Percentiles rank a stretch among this genome's conserved stretches.
Evolutionary conservation across 2,888 invertebrate genomes (phyloP).

Genomic region (Lithodes maja): DNA sequence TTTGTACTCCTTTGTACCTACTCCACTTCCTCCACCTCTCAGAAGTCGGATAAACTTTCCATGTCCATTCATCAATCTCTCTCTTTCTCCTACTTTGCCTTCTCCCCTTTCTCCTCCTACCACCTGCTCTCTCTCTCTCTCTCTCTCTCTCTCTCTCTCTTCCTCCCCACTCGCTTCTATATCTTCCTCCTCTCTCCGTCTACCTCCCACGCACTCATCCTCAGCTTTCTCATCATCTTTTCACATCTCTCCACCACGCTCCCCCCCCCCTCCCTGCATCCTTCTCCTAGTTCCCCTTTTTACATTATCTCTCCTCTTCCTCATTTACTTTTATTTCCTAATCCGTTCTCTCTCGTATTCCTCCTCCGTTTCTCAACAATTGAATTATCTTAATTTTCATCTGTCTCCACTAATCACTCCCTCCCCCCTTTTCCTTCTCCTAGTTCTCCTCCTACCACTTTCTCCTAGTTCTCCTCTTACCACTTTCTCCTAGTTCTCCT

Average conservation of each 20-base stretch:
- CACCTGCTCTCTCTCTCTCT: not conserved
- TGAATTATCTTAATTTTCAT: no score
- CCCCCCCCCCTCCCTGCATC: not conserved
- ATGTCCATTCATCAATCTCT: no score
- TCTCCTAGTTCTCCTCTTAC: not conserved
- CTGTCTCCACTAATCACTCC: not conserved
- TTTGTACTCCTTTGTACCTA: no score
- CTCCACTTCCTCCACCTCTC: no score
- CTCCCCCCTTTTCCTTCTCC: not conserved
- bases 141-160: not conserved
- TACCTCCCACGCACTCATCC: not conserved
- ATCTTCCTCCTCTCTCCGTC: not conserved
- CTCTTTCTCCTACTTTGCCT: no score
- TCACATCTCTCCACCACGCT: not conserved
- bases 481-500: not conserved
- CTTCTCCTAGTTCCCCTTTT: not conserved
- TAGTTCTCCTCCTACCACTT: not conserved
- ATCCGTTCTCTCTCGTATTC: no score
- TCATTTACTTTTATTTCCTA: no score
- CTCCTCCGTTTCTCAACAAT: no score
- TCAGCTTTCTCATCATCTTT: not conserved
- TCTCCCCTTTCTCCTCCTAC: no score
- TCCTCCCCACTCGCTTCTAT: not conserved
- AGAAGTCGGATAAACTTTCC: no score
- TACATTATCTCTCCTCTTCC: no score